These are phyloP conservation scores for Perognathus longimembris DNA, from an alignment of 2,113 vertebrate genomes.

Conservation along the genomic window DNA sequence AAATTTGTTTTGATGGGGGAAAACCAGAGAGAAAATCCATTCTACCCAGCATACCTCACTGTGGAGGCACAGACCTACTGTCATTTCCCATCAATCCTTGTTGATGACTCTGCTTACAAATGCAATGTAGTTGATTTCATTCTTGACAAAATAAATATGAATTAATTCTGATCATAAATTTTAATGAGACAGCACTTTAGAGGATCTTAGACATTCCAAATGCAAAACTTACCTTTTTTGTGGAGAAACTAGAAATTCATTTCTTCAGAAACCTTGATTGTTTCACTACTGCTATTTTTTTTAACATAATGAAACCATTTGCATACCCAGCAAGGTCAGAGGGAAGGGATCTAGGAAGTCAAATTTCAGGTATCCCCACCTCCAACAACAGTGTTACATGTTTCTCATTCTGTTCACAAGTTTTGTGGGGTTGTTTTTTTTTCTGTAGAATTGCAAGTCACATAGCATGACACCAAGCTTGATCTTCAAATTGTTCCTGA, in stretches of 20 bases:
- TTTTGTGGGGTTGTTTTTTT: background rate
- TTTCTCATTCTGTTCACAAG: background rate
- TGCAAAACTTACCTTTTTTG: slow-evolving; percentile 40
- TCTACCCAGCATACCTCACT: background rate
- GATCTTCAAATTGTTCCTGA: slow-evolving; percentile 53
- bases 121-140: slow-evolving; percentile 58
- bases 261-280: slow-evolving; percentile 27
- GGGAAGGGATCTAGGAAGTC: background rate
- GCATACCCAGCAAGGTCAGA: background rate
- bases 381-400: background rate
- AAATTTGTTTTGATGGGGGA: background rate
- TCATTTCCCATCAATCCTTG: slow-evolving; percentile 35
- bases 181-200: slow-evolving; percentile 70
- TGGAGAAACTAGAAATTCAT: background rate
- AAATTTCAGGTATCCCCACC: too few species aligned
- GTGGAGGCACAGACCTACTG: background rate
- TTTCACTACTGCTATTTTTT: slow-evolving; percentile 17
- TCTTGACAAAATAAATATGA: slow-evolving; percentile 65
- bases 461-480: slow-evolving; percentile 29
- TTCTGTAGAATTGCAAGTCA: slow-evolving; percentile 5
- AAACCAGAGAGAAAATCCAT: background rate
- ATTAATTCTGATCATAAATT: slow-evolving; percentile 76
- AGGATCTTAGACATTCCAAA: slow-evolving; percentile 37
- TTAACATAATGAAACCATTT: background rate
- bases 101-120: slow-evolving; percentile 36